A percentile compares a stretch with the other conserved stretches of the same genome.
These are phyloP conservation scores for Colaptes auratus DNA, from an alignment of 2,113 vertebrate species.

Conservation along the genomic window DNA sequence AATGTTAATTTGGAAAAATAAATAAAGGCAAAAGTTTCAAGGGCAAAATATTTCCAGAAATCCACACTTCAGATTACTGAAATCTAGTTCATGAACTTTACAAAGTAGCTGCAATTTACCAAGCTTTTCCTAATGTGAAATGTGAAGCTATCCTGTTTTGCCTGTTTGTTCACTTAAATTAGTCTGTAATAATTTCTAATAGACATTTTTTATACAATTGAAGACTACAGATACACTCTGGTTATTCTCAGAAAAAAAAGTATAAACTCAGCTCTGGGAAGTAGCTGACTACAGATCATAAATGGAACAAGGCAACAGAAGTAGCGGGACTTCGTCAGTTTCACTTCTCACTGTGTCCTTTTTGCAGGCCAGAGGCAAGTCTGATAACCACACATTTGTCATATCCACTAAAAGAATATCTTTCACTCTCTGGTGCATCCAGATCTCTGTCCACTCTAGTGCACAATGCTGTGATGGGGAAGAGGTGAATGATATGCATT, in stretches of 20 bases:
- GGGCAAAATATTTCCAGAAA: conserved; percentile 33
- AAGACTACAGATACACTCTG: background rate
- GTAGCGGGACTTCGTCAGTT: background rate
- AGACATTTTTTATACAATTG: background rate
- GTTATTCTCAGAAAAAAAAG: too few relatives aligned
- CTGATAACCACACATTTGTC: background rate
- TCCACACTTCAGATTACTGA: background rate
- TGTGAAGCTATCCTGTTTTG: background rate
- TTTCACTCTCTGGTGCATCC: background rate
- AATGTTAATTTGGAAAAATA: conserved; percentile 35
- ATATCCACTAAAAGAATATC: background rate
- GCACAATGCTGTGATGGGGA: background rate
- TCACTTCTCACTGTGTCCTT: background rate
- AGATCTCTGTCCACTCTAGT: background rate
- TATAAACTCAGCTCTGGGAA: background rate
- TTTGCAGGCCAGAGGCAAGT: background rate
- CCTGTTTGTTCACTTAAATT: background rate
- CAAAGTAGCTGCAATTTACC: background rate
- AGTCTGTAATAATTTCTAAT: background rate
- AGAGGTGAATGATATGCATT: background rate
- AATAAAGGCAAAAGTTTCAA: conserved; percentile 46
- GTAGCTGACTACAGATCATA: background rate
- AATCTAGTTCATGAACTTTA: background rate
- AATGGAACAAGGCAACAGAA: background rate
- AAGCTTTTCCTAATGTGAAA: background rate